Conservation (phyloP, 2,888 invertebrate species). For the Drosophila mulleri region DNA sequence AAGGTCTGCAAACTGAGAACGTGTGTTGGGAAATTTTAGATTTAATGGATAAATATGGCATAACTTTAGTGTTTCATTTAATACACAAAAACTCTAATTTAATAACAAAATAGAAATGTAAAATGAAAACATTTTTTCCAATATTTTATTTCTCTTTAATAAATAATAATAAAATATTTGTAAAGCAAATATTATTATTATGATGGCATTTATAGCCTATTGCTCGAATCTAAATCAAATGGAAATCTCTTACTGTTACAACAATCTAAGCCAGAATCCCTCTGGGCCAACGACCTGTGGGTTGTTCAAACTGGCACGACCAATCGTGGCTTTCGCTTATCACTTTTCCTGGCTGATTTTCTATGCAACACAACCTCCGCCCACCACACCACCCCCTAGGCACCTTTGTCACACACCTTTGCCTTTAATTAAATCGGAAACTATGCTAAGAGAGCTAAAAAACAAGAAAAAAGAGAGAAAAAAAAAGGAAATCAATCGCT, state of each 20-base stretch:
- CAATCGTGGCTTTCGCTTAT: conserved; percentile 25
- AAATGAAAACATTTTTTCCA: too few relatives aligned
- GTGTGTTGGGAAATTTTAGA: not conserved
- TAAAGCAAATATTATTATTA: too few relatives aligned
- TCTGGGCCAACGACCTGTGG: conserved; percentile 30
- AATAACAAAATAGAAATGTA: too few relatives aligned
- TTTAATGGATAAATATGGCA: not conserved
- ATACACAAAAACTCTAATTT: too few relatives aligned
- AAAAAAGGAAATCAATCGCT: conserved; percentile 60
- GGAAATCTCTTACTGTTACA: not conserved
- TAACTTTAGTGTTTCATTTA: too few relatives aligned
- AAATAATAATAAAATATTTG: too few relatives aligned
- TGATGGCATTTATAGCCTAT: too few relatives aligned
- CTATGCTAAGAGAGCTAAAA: conserved; percentile 8
- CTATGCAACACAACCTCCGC: conserved; percentile 9
- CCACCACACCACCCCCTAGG: not conserved
- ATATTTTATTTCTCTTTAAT: too few relatives aligned
- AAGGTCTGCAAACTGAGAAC: not conserved
- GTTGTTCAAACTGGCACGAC: conserved; percentile 14
- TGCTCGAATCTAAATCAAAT: not conserved
- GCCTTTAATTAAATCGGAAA: conserved; percentile 46
- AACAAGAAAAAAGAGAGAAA: too few relatives aligned
- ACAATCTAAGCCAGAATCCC: not conserved
- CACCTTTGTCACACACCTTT: conserved; percentile 34
- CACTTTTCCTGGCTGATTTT: conserved; percentile 22